These are phyloP conservation scores for Trachemys scripta DNA, from an alignment of 2,113 vertebrate genomes.

Conservation along the genomic window DNA sequence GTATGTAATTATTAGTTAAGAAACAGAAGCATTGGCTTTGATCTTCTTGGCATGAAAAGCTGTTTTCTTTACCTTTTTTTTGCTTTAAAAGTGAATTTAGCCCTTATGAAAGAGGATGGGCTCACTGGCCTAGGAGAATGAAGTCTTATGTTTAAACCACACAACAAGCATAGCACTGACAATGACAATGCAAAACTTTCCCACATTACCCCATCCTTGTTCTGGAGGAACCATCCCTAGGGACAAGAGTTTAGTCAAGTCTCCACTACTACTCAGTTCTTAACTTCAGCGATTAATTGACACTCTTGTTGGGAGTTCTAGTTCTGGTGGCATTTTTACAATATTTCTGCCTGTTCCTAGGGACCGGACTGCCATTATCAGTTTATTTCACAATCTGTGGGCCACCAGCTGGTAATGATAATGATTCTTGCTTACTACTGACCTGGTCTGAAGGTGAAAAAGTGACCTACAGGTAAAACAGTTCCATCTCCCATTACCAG, in stretches of 20 bases:
- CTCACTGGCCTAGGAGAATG: accelerated
- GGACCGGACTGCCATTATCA: constrained; percentile 42
- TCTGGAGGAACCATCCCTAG: not conserved
- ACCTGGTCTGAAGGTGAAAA: constrained; percentile 46
- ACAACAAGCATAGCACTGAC: accelerated
- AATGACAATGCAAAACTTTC: accelerated
- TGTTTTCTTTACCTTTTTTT: not conserved
- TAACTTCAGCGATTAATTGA: constrained; percentile 4
- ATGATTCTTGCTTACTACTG: constrained; percentile 43
- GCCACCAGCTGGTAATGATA: constrained; percentile 42
- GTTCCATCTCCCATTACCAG: constrained; percentile 53
- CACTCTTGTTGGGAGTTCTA: not conserved
- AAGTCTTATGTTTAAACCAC: accelerated
- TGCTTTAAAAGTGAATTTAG: not conserved
- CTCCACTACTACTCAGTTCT: not conserved
- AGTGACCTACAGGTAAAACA: constrained; percentile 12
- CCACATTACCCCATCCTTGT: accelerated
- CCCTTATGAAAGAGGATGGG: not conserved
- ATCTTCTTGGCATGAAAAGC: not conserved
- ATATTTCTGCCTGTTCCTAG: constrained; percentile 19
- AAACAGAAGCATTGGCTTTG: accelerated
- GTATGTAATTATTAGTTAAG: accelerated
- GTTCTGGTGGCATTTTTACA: constrained; percentile 40
- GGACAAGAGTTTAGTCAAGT: not conserved
- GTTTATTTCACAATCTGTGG: constrained; percentile 48